phyloP scores from a whole-genome alignment of 2,797 vertebrate species.

The Parotocinclus haroldoi region DNA sequence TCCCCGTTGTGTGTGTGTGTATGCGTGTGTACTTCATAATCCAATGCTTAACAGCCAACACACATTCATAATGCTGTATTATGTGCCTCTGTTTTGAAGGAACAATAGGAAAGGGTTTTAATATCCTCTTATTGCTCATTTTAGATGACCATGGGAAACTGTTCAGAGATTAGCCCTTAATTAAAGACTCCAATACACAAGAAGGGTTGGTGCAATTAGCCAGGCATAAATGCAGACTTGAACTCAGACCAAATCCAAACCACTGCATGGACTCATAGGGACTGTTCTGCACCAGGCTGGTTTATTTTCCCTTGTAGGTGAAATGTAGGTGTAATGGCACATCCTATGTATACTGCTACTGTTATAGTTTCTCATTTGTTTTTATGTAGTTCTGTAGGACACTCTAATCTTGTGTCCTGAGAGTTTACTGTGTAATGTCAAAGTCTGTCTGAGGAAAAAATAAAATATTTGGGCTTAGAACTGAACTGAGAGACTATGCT shows the following conservation, averaged over 20 bases:
- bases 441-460: constrained; percentile 1
- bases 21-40: constrained; percentile 35
- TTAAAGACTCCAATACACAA: neutral
- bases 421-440: neutral
- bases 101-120: constrained; percentile 55
- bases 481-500: neutral
- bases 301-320: too few relatives aligned
- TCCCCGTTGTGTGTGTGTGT: too few relatives aligned
- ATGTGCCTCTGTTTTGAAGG: constrained; percentile 45
- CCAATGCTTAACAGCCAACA: constrained; percentile 26
- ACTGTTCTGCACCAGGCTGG: too few relatives aligned
- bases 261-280: neutral
- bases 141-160: constrained; percentile 35
- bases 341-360: too few relatives aligned
- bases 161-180: constrained; percentile 33
- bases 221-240: constrained; percentile 9
- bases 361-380: too few relatives aligned
- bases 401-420: too few relatives aligned
- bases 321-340: too few relatives aligned
- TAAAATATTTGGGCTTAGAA: constrained; percentile 10
- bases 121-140: constrained; percentile 53
- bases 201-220: constrained; percentile 11
- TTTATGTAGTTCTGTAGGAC: too few relatives aligned
- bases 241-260: constrained; percentile 13
- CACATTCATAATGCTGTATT: neutral